Conservation (phyloP, 1,140 invertebrate genomes). For the Yoshiicerus persimilis region DNA sequence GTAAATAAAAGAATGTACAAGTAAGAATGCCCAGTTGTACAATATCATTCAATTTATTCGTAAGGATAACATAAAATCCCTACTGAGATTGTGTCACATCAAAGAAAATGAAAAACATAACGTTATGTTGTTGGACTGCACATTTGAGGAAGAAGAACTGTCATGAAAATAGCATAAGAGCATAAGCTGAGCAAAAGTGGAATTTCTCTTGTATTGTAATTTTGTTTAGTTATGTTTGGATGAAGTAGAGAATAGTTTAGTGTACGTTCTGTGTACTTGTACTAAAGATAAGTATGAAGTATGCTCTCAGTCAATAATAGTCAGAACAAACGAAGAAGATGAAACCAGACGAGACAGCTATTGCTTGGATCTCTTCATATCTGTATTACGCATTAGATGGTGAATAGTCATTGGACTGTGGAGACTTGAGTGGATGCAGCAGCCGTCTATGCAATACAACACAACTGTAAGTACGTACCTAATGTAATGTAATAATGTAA, state of each 20-base stretch:
- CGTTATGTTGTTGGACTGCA: neutral
- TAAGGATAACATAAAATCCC: neutral
- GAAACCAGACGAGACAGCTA: too few species aligned
- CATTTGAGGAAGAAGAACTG: neutral
- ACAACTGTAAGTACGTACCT: neutral
- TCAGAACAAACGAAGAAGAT: too few species aligned
- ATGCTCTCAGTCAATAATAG: neutral
- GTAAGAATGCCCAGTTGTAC: neutral
- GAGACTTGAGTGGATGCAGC: neutral
- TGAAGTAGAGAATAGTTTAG: neutral
- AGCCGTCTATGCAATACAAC: neutral
- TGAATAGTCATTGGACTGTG: neutral
- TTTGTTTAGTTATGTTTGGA: neutral
- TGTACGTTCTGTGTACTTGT: neutral
- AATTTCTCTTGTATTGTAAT: neutral
- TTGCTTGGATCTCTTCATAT: too few species aligned
- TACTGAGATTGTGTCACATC: neutral
- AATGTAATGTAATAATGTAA: neutral
- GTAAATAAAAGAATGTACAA: neutral
- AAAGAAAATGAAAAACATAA: neutral
- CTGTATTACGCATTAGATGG: neutral
- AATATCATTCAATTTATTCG: neutral
- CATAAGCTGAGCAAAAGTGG: neutral
- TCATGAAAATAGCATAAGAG: neutral
- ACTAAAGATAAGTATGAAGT: neutral